phyloP scores from a whole-genome alignment of 2,113 vertebrate genomes.

The Trematocara stigmaticum region DNA sequence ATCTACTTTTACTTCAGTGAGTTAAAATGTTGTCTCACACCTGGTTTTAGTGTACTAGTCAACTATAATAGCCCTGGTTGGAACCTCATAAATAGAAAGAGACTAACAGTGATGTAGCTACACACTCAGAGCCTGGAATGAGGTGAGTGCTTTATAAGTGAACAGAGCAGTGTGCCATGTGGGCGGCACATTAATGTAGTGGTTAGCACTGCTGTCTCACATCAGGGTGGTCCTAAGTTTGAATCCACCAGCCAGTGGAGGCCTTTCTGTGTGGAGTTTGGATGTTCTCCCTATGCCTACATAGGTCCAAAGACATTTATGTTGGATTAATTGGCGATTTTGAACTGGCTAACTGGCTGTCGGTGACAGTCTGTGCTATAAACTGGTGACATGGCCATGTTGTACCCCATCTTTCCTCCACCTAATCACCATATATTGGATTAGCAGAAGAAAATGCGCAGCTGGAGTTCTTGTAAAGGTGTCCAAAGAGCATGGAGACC shows the following conservation, averaged over 20 bases:
- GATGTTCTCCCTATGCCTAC: accelerated
- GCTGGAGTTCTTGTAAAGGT: neutral
- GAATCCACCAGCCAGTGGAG: neutral
- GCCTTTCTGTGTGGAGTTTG: neutral
- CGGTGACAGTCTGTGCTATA: neutral
- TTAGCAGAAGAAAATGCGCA: accelerated
- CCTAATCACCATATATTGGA: neutral
- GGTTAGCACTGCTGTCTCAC: neutral
- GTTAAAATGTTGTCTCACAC: neutral
- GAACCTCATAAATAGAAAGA: neutral
- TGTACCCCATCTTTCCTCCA: neutral
- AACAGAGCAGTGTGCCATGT: accelerated
- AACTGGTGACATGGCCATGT: neutral
- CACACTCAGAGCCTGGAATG: neutral
- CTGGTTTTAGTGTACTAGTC: neutral
- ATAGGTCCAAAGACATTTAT: accelerated
- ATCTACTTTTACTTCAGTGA: neutral
- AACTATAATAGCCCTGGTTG: neutral
- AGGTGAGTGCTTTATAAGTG: neutral
- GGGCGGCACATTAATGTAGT: neutral
- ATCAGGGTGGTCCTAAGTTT: neutral
- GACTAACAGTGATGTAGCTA: neutral
- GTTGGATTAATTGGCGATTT: accelerated
- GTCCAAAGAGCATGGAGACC: neutral
- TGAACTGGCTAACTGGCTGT: neutral